A percentile compares a stretch with the other conserved stretches of the same genome.
phyloP scores from a whole-genome alignment of 2,797 vertebrate species.

The Nannoperca obscura region DNA sequence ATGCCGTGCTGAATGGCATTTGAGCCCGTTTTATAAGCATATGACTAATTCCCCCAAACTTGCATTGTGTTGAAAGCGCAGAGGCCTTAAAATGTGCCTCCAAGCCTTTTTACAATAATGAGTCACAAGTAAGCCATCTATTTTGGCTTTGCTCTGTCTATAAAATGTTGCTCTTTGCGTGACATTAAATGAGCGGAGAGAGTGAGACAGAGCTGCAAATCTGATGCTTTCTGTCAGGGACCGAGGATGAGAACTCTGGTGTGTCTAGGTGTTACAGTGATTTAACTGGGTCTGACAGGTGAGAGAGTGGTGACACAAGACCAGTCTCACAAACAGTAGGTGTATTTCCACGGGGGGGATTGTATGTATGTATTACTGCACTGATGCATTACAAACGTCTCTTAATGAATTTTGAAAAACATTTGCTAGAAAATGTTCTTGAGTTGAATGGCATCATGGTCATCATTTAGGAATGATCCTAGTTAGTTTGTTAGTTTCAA shows the following conservation, averaged over 20 bases:
- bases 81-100: slow-evolving; percentile 57
- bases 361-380: not conserved
- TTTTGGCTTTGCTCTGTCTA: slow-evolving; percentile 46
- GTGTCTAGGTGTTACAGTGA: slow-evolving; percentile 17
- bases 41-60: slow-evolving; percentile 71
- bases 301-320: slow-evolving; percentile 24
- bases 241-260: slow-evolving; percentile 3
- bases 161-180: slow-evolving; percentile 49
- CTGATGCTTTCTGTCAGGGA: slow-evolving; percentile 20
- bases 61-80: slow-evolving; percentile 56
- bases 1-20: slow-evolving; percentile 49
- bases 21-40: slow-evolving; percentile 62
- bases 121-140: slow-evolving; percentile 64
- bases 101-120: slow-evolving; percentile 56
- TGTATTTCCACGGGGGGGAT: not conserved
- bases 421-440: not conserved
- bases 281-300: slow-evolving; percentile 34
- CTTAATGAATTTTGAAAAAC: not conserved
- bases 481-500: not conserved
- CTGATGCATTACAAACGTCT: not conserved
- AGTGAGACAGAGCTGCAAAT: slow-evolving; percentile 29
- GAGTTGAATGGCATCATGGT: not conserved
- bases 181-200: slow-evolving; percentile 31
- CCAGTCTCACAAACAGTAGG: not conserved
- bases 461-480: not conserved